A percentile compares a stretch with the other conserved stretches of the same genome.
phyloP scores from a whole-genome alignment of 1,140 invertebrate genomes.

The Pseudomyrmex concolor region DNA sequence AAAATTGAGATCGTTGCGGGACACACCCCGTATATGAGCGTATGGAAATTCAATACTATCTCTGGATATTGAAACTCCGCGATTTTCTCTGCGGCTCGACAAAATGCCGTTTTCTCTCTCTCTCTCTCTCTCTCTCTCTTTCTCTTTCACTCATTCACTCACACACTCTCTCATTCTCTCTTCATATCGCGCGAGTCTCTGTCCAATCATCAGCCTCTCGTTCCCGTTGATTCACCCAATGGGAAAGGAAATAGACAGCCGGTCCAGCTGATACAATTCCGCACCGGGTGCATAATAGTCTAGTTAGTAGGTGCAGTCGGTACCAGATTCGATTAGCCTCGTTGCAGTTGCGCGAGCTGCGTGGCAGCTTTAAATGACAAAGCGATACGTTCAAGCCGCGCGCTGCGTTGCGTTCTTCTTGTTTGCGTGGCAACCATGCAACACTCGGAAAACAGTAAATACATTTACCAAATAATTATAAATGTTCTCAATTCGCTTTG shows the following conservation, averaged over 20 bases:
- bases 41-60: conserved; percentile 28
- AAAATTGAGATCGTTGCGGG: not conserved
- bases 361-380: conserved; percentile 62
- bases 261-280: conserved; percentile 63
- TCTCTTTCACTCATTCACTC: conserved; percentile 1
- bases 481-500: not conserved
- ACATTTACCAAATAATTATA: conserved; percentile 29
- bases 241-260: conserved; percentile 63
- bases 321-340: conserved; percentile 71
- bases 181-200: conserved; percentile 18
- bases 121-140: conserved; percentile 38
- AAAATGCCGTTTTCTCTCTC: conserved; percentile 28
- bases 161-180: conserved; percentile 25
- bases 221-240: conserved; percentile 53
- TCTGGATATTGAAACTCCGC: conserved; percentile 34
- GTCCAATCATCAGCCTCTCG: conserved; percentile 45
- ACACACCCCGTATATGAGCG: not conserved
- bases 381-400: conserved; percentile 55
- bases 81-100: conserved; percentile 33
- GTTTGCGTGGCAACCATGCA: conserved; percentile 1
- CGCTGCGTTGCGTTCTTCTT: conserved; percentile 36
- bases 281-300: conserved; percentile 69
- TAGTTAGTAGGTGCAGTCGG: conserved; percentile 68
- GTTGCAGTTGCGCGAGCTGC: conserved; percentile 64
- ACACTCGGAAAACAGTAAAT: conserved; percentile 38